Evolutionary conservation across 2,113 vertebrate species (phyloP), one percentile per base, ranked within the genome.

Genomic region (Rhizomys pruinosus): DNA sequence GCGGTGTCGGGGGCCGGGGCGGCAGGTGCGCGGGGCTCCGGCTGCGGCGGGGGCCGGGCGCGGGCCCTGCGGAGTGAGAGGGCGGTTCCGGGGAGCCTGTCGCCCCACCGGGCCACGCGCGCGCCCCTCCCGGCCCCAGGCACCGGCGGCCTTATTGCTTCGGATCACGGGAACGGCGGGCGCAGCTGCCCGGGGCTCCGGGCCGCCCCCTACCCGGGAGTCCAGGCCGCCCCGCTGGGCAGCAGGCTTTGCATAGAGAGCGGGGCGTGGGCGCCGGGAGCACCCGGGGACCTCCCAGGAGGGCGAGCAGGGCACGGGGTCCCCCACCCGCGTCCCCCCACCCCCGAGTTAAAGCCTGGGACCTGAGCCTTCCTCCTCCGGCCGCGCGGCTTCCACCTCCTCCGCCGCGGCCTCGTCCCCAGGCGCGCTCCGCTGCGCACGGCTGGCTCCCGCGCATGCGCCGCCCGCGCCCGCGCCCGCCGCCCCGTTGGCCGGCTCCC

Each of bases 401-500:
- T 98, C 98, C 68, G 97, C 98, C 0, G 95, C 61, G 2, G 87
- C 79, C 52, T 98, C 98, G 0, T 57, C 89, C 5, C 15, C 93
- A 32, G 0, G 96, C 90, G 13, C 98, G 96, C 52, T 97, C 95
- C 71, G 94, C 6, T 94, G 94, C 73, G 91, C 93, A 61, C 97
- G 97, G 94, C 96, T 44, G 47, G 47, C 96, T 15, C 29, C 74
- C 69, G 1, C 95, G 91, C 44, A 97, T 94, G 20, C 97, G 47
- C 98, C 0, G 87, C 95, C 39, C 97, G 90, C 81, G 88, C 71
- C 93, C 84, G 93, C 71, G 89, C 79, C 98, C 2, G 97, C 96
- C 94, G 98, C 96, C 96, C 99, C 99, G 57, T 99, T 99, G 98
- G 98, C 32, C 57, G 96, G 25, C 95, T 98, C 98, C 0, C 98